Base-by-base conservation (phyloP, 2,113 vertebrate species). In the Agelaius phoeniceus region DNA sequence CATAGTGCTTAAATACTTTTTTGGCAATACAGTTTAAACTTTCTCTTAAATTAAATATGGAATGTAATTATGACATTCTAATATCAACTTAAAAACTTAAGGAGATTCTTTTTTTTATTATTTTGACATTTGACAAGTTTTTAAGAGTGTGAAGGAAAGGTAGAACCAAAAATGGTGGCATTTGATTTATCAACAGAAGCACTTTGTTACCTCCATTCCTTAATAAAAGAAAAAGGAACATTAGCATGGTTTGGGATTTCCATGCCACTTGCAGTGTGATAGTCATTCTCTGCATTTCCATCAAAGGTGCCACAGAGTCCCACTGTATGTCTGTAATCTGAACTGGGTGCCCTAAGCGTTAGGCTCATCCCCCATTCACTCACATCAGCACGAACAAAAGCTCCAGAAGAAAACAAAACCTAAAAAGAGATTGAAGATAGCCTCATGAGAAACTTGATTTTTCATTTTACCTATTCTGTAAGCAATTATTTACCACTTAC, bases 261-360 rank as follows among this genome's bases (percentile, higher is more conserved):
- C 43, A 58, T 41, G 15, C 98, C 98, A 28, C 96, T 98, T 16
- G 95, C 95, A 82, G 98, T 97, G 90, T 98, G 99, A 90, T 98
- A 98, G 94, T 99, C 99, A 68, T 99, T 99, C 87, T 98, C 97
- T 24, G 97, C 63, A 61, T 87, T 97, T 92, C 98, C 98, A 24
- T 99, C 98, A 81, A 98, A 99, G 21, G 98, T 99, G 75, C 99
- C 99, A 87, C 99, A 99, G 69, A 99, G 98, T 54, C 99, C 99
- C 86, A 98, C 7, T 8, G 98, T 99, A 75, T 98, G 98, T 48
- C 90, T 91, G 86, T 98, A 97, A 95, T 99, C 99, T 6, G 98
- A 96, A 84, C 98, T 87, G 35, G 99, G 98, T 9, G 98, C 98
- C 92, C 98, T 98, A 59, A 99, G 91, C 0, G 98, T 99, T 93